phyloP scores from a whole-genome alignment of 2,888 invertebrate species.

The Octodonta nipae region DNA sequence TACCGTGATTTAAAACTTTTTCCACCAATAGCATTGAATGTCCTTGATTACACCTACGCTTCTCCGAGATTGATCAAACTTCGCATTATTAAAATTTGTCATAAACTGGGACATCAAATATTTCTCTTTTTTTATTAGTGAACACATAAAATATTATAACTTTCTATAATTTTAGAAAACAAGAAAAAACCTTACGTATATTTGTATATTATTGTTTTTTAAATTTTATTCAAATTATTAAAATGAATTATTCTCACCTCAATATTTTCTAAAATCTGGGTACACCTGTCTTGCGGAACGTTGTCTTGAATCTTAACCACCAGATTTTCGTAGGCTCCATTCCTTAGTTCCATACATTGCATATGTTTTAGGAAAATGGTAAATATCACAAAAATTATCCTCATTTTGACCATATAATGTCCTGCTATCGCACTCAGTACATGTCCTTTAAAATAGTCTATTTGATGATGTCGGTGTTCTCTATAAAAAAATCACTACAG shows the following conservation, averaged over 20 bases:
- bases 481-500: constrained; percentile 4
- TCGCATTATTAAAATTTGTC: no score
- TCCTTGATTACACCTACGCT: no score
- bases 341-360: constrained; percentile 27
- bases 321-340: constrained; percentile 38
- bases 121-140: no score
- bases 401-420: constrained; percentile 5
- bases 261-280: constrained; percentile 34
- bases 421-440: no score
- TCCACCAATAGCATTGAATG: no score
- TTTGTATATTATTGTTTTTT: neutral
- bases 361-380: constrained; percentile 8
- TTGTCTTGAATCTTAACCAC: constrained; percentile 35
- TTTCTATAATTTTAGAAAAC: constrained; percentile 1
- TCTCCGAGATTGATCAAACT: no score
- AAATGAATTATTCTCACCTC: constrained; percentile 32
- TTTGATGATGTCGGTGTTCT: no score
- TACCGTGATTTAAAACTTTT: no score
- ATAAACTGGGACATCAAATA: no score
- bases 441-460: no score
- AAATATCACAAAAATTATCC: constrained; percentile 8
- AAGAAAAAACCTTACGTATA: no score
- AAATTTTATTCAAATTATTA: neutral
- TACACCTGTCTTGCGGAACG: constrained; percentile 36
- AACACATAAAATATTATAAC: no score